Evolutionary conservation across 2,113 vertebrate species (phyloP), one percentile per base, ranked within the genome.

Genomic region (Neogale vison): DNA sequence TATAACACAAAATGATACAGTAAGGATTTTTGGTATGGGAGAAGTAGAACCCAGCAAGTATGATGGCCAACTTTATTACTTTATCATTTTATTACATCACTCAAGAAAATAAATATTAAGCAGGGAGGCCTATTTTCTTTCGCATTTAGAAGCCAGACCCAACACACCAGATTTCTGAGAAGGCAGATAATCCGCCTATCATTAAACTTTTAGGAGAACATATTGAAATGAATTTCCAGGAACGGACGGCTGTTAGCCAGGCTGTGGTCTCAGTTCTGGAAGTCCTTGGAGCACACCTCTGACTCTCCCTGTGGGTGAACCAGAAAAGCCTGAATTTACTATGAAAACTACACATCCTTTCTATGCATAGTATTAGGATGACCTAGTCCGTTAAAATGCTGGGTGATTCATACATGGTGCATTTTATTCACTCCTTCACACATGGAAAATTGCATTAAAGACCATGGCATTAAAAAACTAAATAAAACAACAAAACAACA

Each of bases 21-120:
- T 50, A 23, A 72, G 10, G 3, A 8, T 26, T 88, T 88, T 79
- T 21, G 17, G 26, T 57, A 8, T 55, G 7, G 36, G 34, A 12
- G 23, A 93, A 93, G 39, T 29, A 63, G 20, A 79, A 26, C 42
- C 47, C 20, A 47, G 29, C 47, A 29, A 34, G 20, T 23, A 36
- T 26, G 55, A 74, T 39, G 10, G 39, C 17, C 13, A 26, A 17
- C 29, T 31, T 29, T 36, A 61, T 34, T 36, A 74, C 7, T 52
- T 55, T 55, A 18, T 55, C 52, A 55, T 18, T 31, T 29, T 34
- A 61, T 34, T 36, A 74, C 7, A 71, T 82, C 45, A 80, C 50
- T 52, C 74, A 86, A 47, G 10, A 80, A 63, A 96, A 45, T 36
- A 92, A 79, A 63, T 57, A 36, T 85, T 93, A 36, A 97, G 76